phyloP scores from a whole-genome alignment of 2,888 invertebrate species.

The Labia minor region DNA sequence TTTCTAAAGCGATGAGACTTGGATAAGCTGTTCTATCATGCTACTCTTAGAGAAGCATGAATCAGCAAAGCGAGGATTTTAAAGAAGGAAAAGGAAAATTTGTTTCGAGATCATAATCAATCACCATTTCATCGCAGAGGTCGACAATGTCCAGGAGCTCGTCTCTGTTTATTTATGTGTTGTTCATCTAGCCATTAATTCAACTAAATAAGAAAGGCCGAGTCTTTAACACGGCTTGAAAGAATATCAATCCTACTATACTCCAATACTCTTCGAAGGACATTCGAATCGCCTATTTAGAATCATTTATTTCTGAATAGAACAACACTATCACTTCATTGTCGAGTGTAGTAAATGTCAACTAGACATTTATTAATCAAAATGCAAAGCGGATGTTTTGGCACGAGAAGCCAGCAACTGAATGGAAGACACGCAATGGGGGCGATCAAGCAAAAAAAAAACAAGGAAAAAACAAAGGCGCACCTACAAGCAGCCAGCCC shows the following conservation, averaged over 20 bases:
- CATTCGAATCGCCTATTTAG: slow-evolving; percentile 9
- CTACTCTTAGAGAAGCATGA: no score
- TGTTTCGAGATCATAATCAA: neutral
- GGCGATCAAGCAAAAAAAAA: neutral
- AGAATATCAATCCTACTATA: neutral
- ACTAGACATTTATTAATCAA: neutral
- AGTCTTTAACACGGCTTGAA: slow-evolving; percentile 1
- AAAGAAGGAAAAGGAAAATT: no score
- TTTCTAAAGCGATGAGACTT: no score
- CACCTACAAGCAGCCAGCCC: no score
- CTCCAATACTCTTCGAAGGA: neutral
- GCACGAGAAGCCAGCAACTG: no score
- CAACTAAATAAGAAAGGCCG: slow-evolving; percentile 1
- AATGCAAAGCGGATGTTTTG: neutral
- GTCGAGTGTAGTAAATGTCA: neutral
- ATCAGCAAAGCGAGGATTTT: no score
- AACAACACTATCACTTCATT: neutral
- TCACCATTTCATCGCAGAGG: neutral
- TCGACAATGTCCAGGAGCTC: neutral
- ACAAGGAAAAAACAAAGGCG: no score
- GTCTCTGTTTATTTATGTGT: neutral
- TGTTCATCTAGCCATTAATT: neutral
- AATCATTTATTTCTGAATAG: slow-evolving; percentile 13
- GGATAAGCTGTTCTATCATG: no score
- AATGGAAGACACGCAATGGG: neutral